Conservation (phyloP, 1,140 invertebrate genomes). For the Anagrus nilaparvatae region DNA sequence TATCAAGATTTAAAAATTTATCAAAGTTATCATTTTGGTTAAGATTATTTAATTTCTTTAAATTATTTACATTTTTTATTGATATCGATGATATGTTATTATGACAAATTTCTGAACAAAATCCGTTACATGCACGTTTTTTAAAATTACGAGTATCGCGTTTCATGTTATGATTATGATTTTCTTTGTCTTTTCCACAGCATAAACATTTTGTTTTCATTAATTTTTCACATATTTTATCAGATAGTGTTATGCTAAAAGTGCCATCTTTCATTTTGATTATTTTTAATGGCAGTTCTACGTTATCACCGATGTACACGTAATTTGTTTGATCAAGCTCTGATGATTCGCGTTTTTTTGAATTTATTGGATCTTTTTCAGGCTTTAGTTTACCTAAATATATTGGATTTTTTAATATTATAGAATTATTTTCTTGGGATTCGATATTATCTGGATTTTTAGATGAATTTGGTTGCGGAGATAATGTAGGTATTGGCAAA, state of each 20-base stretch:
- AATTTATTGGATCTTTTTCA: conserved; percentile 3
- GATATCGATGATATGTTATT: no score
- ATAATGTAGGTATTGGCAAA: not conserved
- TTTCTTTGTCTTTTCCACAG: no score
- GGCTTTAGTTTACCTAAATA: conserved; percentile 22
- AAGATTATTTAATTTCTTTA: no score
- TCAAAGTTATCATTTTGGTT: no score
- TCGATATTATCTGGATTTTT: not conserved
- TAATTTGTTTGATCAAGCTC: conserved; percentile 21
- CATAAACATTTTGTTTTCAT: no score
- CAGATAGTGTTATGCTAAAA: conserved; percentile 26
- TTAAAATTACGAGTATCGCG: no score
- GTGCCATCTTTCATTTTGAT: conserved; percentile 27
- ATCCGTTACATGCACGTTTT: no score
- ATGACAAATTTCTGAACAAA: no score
- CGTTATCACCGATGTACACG: conserved; percentile 30
- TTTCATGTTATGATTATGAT: no score
- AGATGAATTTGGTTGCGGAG: no score
- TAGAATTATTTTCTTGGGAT: not conserved
- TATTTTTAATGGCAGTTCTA: conserved; percentile 30
- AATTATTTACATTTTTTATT: no score
- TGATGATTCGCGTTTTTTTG: conserved; percentile 13
- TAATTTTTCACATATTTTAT: conserved; percentile 28
- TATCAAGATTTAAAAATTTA: no score
- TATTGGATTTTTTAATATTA: conserved; percentile 8